These are phyloP conservation scores for Drepana arcuata DNA, from an alignment of 1,140 invertebrate genomes.

Conservation along the genomic window DNA sequence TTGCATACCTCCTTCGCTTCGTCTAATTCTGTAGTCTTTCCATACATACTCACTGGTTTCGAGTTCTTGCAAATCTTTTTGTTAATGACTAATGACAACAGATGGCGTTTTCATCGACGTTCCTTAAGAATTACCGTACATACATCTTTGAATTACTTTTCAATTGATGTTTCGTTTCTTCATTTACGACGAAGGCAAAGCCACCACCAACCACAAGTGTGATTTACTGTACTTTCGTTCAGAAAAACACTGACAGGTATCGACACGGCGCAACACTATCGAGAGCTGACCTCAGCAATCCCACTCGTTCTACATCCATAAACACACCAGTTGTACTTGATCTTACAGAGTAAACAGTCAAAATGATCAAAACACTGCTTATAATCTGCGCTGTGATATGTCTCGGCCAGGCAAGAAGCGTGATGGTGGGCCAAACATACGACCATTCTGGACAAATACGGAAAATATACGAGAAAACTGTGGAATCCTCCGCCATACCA, in stretches of 20 bases:
- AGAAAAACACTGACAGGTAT: neutral
- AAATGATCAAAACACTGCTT: slow-evolving; percentile 30
- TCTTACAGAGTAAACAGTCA: slow-evolving; percentile 3
- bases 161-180: neutral
- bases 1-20: too few species aligned
- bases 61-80: too few species aligned
- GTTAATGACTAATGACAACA: too few species aligned
- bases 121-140: too few species aligned
- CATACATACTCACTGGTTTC: too few species aligned
- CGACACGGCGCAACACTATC: neutral
- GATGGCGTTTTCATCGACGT: too few species aligned
- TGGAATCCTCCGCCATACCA: slow-evolving; percentile 29
- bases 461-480: slow-evolving; percentile 36
- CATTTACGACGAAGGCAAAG: slow-evolving; percentile 1
- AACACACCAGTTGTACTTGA: slow-evolving; percentile 3
- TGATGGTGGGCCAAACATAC: slow-evolving; percentile 39
- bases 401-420: slow-evolving; percentile 27
- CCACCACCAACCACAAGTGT: neutral
- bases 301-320: slow-evolving; percentile 3
- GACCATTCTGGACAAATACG: slow-evolving; percentile 34
- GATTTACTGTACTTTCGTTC: too few species aligned
- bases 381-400: slow-evolving; percentile 13
- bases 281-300: neutral
- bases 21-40: too few species aligned
- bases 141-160: too few species aligned